phyloP scores from a whole-genome alignment of 2,797 vertebrate species.

The Onychomys leucogaster region DNA sequence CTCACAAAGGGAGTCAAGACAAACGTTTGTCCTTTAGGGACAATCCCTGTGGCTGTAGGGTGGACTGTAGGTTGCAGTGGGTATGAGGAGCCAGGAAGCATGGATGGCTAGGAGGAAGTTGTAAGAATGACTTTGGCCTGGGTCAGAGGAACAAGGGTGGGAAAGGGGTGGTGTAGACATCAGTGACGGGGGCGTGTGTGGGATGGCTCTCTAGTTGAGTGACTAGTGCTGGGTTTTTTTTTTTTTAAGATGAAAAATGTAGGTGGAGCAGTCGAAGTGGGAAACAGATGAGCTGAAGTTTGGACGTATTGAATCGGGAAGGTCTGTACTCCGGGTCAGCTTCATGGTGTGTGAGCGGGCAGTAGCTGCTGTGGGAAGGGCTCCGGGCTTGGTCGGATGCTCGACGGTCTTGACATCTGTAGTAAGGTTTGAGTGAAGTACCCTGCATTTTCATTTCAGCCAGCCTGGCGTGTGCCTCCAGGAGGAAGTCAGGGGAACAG shows the following conservation, averaged over 20 bases:
- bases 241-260: background rate
- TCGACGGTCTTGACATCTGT: background rate
- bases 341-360: background rate
- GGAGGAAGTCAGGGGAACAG: background rate
- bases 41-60: background rate
- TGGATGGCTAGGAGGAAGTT: background rate
- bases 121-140: background rate
- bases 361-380: background rate
- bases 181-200: fast-evolving
- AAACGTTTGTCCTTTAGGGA: background rate
- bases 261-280: background rate
- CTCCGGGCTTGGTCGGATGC: background rate
- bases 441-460: background rate
- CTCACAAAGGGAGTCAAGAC: background rate
- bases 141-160: background rate
- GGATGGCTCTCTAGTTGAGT: background rate
- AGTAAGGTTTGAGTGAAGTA: background rate
- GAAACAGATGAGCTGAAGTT: background rate
- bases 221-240: background rate
- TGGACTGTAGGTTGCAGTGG: background rate
- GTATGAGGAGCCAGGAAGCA: background rate
- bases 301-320: background rate
- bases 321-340: background rate
- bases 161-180: background rate
- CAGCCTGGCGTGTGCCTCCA: background rate